These are phyloP conservation scores for Eumaeus atala DNA, from an alignment of 1,140 invertebrate species.

Conservation along the genomic window DNA sequence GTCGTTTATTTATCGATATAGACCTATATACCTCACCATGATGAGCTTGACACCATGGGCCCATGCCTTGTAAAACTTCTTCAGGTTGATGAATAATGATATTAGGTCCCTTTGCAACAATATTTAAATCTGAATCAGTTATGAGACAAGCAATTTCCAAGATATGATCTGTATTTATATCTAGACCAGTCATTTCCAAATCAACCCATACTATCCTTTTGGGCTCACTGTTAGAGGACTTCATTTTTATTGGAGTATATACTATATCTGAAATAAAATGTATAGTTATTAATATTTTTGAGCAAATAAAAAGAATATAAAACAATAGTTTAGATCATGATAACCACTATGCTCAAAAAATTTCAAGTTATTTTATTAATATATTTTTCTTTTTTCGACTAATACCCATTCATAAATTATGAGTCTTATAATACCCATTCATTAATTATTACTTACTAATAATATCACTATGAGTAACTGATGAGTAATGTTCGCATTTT, in stretches of 20 bases:
- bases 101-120: slow-evolving; percentile 85
- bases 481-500: too few relatives aligned
- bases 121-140: slow-evolving; percentile 87
- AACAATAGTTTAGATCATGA: too few relatives aligned
- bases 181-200: slow-evolving; percentile 85
- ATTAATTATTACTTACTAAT: too few relatives aligned
- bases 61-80: slow-evolving; percentile 84
- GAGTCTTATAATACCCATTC: too few relatives aligned
- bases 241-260: slow-evolving; percentile 16
- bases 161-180: slow-evolving; percentile 85
- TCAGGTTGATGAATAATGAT: slow-evolving; percentile 89
- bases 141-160: slow-evolving; percentile 92
- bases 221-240: slow-evolving; percentile 25
- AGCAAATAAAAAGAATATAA: too few relatives aligned
- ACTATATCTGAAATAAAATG: not conserved
- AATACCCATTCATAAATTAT: too few relatives aligned
- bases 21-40: slow-evolving; percentile 79
- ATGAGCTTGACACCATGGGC: slow-evolving; percentile 85
- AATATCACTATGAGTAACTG: too few relatives aligned
- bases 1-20: too few relatives aligned
- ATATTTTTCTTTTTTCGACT: too few relatives aligned
- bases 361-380: too few relatives aligned
- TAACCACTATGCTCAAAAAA: too few relatives aligned
- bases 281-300: not conserved
- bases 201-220: slow-evolving; percentile 75